phyloP scores from a whole-genome alignment of 2,113 vertebrate species.

The Lasiurus cinereus region DNA sequence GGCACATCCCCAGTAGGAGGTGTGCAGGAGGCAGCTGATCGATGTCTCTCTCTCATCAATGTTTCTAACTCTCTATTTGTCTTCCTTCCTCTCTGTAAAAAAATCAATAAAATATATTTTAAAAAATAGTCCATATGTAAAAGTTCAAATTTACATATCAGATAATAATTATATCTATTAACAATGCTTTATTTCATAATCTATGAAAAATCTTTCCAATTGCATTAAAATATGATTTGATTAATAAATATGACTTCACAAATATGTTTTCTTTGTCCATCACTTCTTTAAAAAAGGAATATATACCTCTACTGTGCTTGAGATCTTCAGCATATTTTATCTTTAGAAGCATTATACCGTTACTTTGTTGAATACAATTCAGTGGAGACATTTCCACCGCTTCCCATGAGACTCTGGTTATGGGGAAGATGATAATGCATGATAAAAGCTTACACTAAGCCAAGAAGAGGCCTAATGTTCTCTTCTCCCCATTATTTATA shows the following conservation, averaged over 20 bases:
- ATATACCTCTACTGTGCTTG: not conserved
- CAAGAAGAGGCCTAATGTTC: not conserved
- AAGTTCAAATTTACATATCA: not conserved
- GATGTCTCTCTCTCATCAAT: too few species aligned
- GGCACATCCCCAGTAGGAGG: too few species aligned
- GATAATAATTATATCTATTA: not conserved
- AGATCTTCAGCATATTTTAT: not conserved
- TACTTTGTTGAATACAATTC: not conserved
- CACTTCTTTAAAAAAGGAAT: not conserved
- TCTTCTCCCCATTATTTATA: not conserved
- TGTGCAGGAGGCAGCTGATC: too few species aligned
- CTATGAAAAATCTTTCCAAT: not conserved
- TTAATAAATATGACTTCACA: constrained; percentile 6
- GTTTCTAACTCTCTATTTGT: too few species aligned
- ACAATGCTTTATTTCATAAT: not conserved
- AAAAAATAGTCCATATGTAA: not conserved
- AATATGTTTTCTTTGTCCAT: not conserved
- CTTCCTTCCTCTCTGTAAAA: too few species aligned
- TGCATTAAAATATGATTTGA: not conserved
- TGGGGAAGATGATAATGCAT: not conserved
- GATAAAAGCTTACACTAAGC: not conserved
- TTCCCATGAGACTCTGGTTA: not conserved
- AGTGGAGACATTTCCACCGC: not conserved
- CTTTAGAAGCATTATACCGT: not conserved
- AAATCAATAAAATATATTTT: too few species aligned